phyloP scores from a whole-genome alignment of 2,888 invertebrate genomes.

The Baccha elongata region DNA sequence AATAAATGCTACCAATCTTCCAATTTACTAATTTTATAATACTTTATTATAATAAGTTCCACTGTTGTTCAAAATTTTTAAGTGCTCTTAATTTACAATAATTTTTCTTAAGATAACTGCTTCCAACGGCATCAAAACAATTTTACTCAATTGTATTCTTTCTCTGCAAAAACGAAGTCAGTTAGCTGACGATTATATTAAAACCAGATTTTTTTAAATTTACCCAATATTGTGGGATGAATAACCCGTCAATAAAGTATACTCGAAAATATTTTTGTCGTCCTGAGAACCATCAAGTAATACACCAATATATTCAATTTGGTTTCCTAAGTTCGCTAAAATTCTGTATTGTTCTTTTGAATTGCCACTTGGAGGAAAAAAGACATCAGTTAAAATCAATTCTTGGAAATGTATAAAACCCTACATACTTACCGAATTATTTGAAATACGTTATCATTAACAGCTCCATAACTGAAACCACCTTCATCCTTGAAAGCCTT shows the following conservation, averaged over 20 bases:
- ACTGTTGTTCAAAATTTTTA: too few species aligned
- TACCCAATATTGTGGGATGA: conserved; percentile 77
- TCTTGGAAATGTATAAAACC: too few species aligned
- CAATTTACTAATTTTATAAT: too few species aligned
- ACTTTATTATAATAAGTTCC: neutral
- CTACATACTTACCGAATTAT: conserved; percentile 77
- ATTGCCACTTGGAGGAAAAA: conserved; percentile 71
- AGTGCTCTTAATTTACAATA: neutral
- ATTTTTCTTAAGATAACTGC: conserved; percentile 76
- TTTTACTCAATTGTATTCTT: conserved; percentile 74
- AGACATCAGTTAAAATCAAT: too few species aligned
- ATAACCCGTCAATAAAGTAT: conserved; percentile 76
- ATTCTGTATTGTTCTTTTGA: conserved; percentile 78
- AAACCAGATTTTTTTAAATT: conserved; percentile 11
- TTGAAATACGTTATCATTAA: conserved; percentile 78
- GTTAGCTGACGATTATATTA: neutral
- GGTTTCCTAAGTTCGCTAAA: conserved; percentile 78
- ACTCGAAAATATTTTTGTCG: conserved; percentile 75
- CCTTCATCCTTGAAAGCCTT: conserved; percentile 75
- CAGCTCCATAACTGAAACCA: conserved; percentile 78
- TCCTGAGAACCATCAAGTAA: conserved; percentile 58
- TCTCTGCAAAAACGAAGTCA: conserved; percentile 72
- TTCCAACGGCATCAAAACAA: conserved; percentile 78
- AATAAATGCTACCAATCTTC: too few species aligned
- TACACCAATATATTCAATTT: conserved; percentile 75